Base-by-base conservation (phyloP, 37 sponge, comb jelly and placozoan species). In the Cliona cf. orientalis region DNA sequence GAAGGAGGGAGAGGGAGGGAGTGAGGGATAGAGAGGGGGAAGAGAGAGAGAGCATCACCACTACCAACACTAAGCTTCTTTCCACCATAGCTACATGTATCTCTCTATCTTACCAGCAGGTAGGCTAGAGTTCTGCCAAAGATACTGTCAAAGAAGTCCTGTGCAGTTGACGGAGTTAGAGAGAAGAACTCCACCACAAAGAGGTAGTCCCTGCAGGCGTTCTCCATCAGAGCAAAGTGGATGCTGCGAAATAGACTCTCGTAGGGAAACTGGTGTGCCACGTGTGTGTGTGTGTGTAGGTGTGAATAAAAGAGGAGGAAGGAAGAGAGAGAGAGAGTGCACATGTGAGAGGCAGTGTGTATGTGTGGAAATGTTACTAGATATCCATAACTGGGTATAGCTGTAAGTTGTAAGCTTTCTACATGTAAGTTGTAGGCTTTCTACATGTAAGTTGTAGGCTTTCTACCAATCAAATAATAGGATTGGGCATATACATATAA, bases 111-210 rank as follows among this genome's bases (percentile, higher is more conserved):
- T 12, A 87, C 88, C 78, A 87, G 78, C 38, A 94, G 88, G 63
- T 76, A 86, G 61, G 81, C 73, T 38, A 95, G 88, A 3, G 99
- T 94, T 68, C 74, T 86, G 23, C 90, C 95, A 26, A 99, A 66
- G 17, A 99, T 85, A 9, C 72, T 58, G 68, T 92, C 82, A 60
- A 99, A 99, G 46, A 95, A 82, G 49, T 89, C 85, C 67, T 92
- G 94, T 14, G 94, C 92, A 21, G 86, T 56, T 39, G 70, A 79
- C 0, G 80, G 78, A 9, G 84, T 78, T 56, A 94, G 80, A 65
- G 86, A 79, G 85, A 99, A 99, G 87, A 99, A 99, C 58, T 99
- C 97, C 33, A 87, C 84, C 42, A 99, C 75, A 61, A 99, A 99
- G 29, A 94, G 69, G 84, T 89, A 99, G 87, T 99, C 99, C 7